These are phyloP conservation scores for Hypanus sabinus DNA, from an alignment of 2,113 vertebrate species.

Conservation along the genomic window DNA sequence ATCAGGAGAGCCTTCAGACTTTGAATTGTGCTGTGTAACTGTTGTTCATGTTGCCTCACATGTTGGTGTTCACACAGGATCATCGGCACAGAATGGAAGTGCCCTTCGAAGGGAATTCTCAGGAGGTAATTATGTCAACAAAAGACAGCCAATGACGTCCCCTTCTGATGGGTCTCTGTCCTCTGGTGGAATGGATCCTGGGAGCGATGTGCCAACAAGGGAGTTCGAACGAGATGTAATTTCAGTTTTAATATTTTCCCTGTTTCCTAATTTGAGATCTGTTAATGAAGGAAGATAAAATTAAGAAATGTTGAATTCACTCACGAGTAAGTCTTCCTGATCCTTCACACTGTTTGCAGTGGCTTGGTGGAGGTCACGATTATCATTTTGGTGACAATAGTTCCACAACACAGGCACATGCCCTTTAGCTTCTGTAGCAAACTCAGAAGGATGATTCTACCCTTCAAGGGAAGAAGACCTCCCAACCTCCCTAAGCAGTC, in stretches of 20 bases:
- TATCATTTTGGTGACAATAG: no score
- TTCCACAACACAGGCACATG: no score
- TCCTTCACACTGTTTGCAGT: no score
- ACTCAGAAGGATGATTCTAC: no score
- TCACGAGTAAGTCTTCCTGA: no score
- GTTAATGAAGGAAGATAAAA: not conserved
- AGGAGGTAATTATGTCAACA: slow-evolving; percentile 76
- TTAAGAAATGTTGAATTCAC: no score
- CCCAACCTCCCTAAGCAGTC: no score
- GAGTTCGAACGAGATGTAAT: slow-evolving; percentile 92
- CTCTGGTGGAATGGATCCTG: slow-evolving; percentile 84
- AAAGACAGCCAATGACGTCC: slow-evolving; percentile 84
- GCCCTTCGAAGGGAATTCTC: slow-evolving; percentile 83
- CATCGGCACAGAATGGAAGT: slow-evolving; percentile 85
- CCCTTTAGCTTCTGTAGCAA: no score
- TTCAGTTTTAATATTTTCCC: not conserved
- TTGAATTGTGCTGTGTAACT: not conserved
- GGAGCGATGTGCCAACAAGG: slow-evolving; percentile 73
- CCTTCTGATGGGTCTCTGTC: slow-evolving; percentile 91
- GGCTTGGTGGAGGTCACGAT: no score
- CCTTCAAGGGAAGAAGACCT: no score
- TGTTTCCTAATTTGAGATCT: not conserved
- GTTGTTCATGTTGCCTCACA: not conserved
- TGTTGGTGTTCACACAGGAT: slow-evolving; percentile 55
- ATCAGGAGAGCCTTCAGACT: not conserved